Evolutionary conservation across 2,113 vertebrate genomes (phyloP), one percentile per base, ranked within the genome.

Genomic region (Trogon melanurus): DNA sequence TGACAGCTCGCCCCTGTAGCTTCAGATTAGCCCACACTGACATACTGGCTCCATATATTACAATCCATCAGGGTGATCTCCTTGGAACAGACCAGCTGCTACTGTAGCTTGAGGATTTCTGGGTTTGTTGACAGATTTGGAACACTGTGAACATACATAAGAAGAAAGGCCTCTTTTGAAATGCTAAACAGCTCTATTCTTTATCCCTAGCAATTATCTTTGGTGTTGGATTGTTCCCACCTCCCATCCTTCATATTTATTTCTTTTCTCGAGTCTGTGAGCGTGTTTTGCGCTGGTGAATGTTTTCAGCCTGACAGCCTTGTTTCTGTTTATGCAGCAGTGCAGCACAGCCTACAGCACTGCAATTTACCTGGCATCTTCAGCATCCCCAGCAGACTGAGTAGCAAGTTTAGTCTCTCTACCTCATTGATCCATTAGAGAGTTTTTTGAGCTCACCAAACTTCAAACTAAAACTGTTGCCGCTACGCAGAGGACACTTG

Each of bases 1-100:
- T 98, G 96, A 94, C 93, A 97, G 93, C 91, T 96, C 11, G 2
- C 65, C 60, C 88, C 84, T 79, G 65, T 80, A 91, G 71, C 95
- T 97, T 97, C 81, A 91, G 89, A 91, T 97, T 94, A 79, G 92
- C 86, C 80, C 53, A 82, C 51, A 62, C 61, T 97, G 83, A 82
- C 58, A 50, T 65, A 79, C 36, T 16, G 61, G 61, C 30, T 81
- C 86, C 83, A 73, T 91, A 70, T 93, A 88, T 96, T 97, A 91
- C 87, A 89, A 88, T 94, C 79, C 74, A 88, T 96, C 92, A 96
- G 75, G 75, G 58, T 71, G 81, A 83, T 88, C 82, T 93, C 53
- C 87, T 92, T 91, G 83, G 91, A 97, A 95, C 80, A 38, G 79
- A 86, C 25, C 94, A 92, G 64, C 34, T 94, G 75, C 65, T 79